Conservation (phyloP, 2,888 invertebrate species). For the Pyrrhia umbra region DNA sequence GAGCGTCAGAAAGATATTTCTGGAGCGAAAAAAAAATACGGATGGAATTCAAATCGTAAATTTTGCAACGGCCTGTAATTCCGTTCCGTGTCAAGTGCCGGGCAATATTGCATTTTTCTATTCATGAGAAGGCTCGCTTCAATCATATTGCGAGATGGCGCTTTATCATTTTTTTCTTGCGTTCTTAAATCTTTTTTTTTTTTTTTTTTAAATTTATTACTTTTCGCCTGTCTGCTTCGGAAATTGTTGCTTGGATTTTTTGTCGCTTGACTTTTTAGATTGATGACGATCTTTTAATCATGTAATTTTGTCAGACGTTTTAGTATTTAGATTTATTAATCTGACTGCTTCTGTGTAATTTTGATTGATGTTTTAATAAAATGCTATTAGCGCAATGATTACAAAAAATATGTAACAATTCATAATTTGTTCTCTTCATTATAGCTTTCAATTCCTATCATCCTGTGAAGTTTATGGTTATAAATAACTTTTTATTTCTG, state of each 20-base stretch:
- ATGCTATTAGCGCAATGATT: background rate
- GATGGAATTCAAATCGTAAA: conserved; percentile 64
- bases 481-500: too few species aligned
- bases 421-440: too few species aligned
- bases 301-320: conserved; percentile 28
- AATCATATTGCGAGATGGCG: conserved; percentile 61
- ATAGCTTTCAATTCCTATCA: too few species aligned
- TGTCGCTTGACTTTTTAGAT: conserved; percentile 37
- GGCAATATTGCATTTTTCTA: conserved; percentile 70
- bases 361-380: conserved; percentile 23
- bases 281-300: conserved; percentile 45
- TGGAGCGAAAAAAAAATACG: conserved; percentile 37
- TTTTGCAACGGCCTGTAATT: conserved; percentile 55
- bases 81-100: conserved; percentile 62
- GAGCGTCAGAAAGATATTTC: conserved; percentile 28
- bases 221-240: conserved; percentile 53
- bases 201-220: conserved; percentile 62
- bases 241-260: conserved; percentile 53
- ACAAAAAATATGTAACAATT: too few species aligned
- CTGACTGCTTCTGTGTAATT: conserved; percentile 12
- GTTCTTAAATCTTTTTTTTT: conserved; percentile 58
- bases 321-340: conserved; percentile 26
- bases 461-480: too few species aligned
- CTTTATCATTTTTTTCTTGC: conserved; percentile 54
- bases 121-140: conserved; percentile 63